Base-by-base conservation (phyloP, 2,888 invertebrate species). In the Salticus scenicus region DNA sequence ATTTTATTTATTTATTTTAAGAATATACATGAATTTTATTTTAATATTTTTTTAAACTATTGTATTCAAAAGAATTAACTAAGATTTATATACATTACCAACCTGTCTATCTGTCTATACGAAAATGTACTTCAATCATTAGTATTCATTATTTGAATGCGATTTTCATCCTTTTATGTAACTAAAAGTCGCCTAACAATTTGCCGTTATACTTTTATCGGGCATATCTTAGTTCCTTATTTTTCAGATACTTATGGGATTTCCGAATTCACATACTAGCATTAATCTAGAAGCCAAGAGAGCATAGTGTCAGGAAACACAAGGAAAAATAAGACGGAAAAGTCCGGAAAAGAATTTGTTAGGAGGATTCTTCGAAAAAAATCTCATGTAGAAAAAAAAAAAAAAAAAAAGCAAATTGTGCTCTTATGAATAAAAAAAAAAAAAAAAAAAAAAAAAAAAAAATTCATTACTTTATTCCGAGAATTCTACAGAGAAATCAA, bases 231-330 rank as follows among this genome's bases (percentile, higher is more conserved):
- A 57, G 57, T 24, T 47, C 20, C 4, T 7, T 37, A 7, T 37
- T 37, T 24, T 33, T 28, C 33, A 63, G 51, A 57, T 70, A 72
- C 47, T 47, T 79, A 47, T 33, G 79, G 79, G 64, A 33, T 33
- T 70, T 69, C 70, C 41, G 70, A 81, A 75, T 70, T 73, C 80
- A 47, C 80, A 74, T 73, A 41, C 37, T 72, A 64, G 66, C 79
- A 79, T 79, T 79, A 79, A 79, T 79, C 79, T 72, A 64, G 17
- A 42, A 42, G 41, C 71, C 78, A 42, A 70, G 78, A 42, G 71
- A 78, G 41, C 71, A 37, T 51, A 57, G 14, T 33, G 63, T 10
- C 33, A 37, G 69, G 57, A 69, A 77, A 33, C 67, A 30, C n/a
- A 2, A 1, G 33, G 42, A 67, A 67, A 20, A 76, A 30, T 31